Evolutionary conservation across 2,888 invertebrate genomes (phyloP), one percentile per base, ranked within the genome.

Genomic region (Drosophila anomelani): DNA sequence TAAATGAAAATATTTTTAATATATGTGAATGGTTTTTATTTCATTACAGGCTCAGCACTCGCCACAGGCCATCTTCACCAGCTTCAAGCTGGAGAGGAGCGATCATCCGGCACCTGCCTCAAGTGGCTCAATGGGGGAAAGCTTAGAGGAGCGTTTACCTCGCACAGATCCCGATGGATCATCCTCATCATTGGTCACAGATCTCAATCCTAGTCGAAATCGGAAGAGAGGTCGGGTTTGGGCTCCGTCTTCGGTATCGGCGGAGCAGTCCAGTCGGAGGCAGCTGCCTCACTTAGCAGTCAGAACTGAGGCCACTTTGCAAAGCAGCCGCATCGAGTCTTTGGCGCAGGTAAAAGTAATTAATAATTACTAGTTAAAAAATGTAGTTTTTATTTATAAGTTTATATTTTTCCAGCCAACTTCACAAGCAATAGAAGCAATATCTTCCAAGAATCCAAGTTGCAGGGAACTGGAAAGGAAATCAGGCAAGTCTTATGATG

Each of bases 21-120:
- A 43, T 12, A 13, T 13, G 9, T 56, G 20, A 38, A 59, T 17
- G n/a, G 10, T 44, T 41, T 34, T 47, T 36, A 8, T 20, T 20
- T 9, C 0, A 7, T 29, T 89, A 34, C 90, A 95, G 93, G 93
- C 95, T 1, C 93, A 94, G 73, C 93, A 95, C 82, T 95, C 96
- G 38, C 97, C 97, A 0, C 97, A 98, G 92, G 98, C 98, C 1
- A 97, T 98, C 80, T 98, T 98, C 91, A 97, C 98, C 20, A 97
- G 97, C 81, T 98, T 98, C 92, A 98, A 98, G 91, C 93, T 98
- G 74, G 97, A 98, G 20, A 97, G 97, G 38, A 82, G 53, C 59
- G 83, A 84, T 29, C 75, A 66, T 29, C 1, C 57, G 4, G 12
- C 68, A 1, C 3, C 68, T 17, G 13, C 38, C 0, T 3, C 64